Conservation (phyloP, 2,888 invertebrate species). For the Tipula lateralis region DNA sequence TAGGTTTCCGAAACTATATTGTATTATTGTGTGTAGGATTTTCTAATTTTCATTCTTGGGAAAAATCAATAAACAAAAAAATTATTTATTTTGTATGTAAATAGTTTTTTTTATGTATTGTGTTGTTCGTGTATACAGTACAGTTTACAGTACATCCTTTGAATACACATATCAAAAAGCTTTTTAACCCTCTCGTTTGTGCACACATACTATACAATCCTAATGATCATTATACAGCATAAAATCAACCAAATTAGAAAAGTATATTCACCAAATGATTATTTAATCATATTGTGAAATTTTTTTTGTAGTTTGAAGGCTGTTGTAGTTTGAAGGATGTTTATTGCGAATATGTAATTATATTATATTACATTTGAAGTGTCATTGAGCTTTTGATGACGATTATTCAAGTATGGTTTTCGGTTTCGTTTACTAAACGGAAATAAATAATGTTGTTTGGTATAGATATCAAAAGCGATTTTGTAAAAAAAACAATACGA, state of each 20-base stretch:
- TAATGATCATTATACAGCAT: not conserved
- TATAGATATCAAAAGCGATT: not conserved
- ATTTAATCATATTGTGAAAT: not conserved
- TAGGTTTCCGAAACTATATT: not conserved
- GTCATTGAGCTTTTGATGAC: not conserved
- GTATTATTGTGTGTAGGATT: slow-evolving; percentile 20
- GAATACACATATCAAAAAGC: not conserved
- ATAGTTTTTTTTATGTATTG: not conserved
- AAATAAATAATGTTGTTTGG: not conserved
- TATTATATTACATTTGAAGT: not conserved
- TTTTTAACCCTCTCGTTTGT: not conserved
- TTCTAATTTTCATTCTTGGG: slow-evolving; percentile 4
- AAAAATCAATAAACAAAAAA: not conserved
- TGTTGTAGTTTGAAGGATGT: not conserved
- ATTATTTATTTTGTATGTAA: not conserved
- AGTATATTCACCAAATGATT: not conserved
- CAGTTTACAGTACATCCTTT: too few relatives aligned
- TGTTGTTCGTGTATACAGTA: too few relatives aligned
- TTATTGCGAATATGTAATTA: not conserved
- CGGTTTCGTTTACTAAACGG: not conserved
- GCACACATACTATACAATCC: not conserved
- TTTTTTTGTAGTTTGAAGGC: not conserved
- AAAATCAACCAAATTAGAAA: not conserved
- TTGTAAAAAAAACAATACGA: too few relatives aligned
- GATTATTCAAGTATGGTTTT: not conserved